Evolutionary conservation across 1,140 invertebrate species (phyloP).

Genomic region (Brachionus angularis): DNA sequence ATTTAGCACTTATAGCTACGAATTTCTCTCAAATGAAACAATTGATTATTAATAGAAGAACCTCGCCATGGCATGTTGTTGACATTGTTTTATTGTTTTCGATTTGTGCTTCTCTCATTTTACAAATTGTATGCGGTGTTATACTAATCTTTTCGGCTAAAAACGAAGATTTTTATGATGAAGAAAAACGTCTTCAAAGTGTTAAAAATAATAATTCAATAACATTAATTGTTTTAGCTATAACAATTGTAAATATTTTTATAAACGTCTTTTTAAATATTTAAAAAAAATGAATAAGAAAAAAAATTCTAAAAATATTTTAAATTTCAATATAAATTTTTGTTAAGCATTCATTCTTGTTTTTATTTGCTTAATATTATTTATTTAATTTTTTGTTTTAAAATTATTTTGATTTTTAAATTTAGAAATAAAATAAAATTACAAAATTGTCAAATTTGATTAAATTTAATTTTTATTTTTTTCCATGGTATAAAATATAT

Average conservation of each 20-base stretch:
- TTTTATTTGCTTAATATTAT: too few species aligned
- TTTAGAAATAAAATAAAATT: too few species aligned
- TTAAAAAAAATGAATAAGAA: not conserved
- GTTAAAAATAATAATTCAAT: slow-evolving; percentile 39
- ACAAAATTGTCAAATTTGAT: too few species aligned
- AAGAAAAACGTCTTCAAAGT: slow-evolving; percentile 2
- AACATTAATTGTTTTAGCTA: slow-evolving; percentile 31
- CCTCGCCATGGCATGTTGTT: slow-evolving; percentile 19
- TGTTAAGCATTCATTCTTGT: too few species aligned
- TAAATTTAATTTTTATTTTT: too few species aligned
- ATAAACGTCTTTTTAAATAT: slow-evolving; percentile 41
- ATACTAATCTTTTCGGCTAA: slow-evolving; percentile 17
- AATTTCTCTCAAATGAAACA: slow-evolving; percentile 44
- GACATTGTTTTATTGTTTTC: slow-evolving; percentile 40
- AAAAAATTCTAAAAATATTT: too few species aligned
- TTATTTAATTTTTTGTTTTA: too few species aligned
- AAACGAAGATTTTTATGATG: slow-evolving; percentile 23
- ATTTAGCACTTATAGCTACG: slow-evolving; percentile 35
- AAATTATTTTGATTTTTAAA: too few species aligned
- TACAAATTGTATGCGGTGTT: slow-evolving; percentile 31
- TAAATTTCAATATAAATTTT: too few species aligned
- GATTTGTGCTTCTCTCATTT: slow-evolving; percentile 22
- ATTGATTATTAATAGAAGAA: not conserved
- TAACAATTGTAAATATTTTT: slow-evolving; percentile 44
- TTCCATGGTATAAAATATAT: too few species aligned